These are phyloP conservation scores for Pseudorectes ferrugineus DNA, from an alignment of 2,113 vertebrate species.

Conservation along the genomic window DNA sequence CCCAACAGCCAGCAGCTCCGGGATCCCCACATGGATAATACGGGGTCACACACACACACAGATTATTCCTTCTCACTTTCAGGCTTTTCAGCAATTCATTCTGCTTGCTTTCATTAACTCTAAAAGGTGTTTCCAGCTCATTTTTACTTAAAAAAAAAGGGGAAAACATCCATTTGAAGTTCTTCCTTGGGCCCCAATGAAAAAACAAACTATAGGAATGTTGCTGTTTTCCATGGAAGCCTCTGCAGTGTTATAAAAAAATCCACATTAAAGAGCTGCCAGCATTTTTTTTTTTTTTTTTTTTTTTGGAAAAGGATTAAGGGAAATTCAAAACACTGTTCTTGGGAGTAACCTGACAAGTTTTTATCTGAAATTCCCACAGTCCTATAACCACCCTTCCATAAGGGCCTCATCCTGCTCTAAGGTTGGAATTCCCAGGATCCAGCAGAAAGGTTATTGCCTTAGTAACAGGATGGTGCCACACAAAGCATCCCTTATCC, in stretches of 20 bases:
- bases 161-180: neutral
- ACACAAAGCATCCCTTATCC: conserved; percentile 66
- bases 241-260: neutral
- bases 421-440: neutral
- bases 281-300: neutral
- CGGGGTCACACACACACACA: neutral
- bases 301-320: neutral
- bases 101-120: neutral
- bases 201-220: neutral
- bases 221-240: neutral
- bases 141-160: neutral
- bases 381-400: neutral
- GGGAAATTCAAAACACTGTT: neutral
- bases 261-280: neutral
- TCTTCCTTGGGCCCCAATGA: neutral
- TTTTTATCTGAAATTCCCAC: neutral
- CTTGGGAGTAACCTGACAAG: neutral
- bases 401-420: neutral
- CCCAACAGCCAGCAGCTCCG: neutral
- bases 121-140: neutral
- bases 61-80: neutral
- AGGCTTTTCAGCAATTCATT: neutral
- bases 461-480: neutral
- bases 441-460: conserved; percentile 7
- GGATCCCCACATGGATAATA: neutral